phyloP scores from a whole-genome alignment of 2,113 vertebrate genomes.

The Cyprinodon tularosa region DNA sequence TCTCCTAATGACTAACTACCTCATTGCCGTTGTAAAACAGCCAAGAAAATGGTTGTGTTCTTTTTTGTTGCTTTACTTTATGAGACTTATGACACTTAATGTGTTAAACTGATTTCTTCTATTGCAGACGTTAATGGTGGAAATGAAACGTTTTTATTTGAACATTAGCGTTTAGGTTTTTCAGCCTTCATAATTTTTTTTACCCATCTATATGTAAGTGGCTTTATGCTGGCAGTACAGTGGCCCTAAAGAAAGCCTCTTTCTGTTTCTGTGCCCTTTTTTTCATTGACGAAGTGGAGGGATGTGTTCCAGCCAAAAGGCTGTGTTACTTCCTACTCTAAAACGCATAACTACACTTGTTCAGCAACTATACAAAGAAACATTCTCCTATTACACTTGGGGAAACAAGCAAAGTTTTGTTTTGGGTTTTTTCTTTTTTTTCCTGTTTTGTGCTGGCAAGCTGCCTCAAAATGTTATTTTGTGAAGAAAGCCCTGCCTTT shows the following conservation, averaged over 20 bases:
- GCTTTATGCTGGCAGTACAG: slow-evolving; percentile 4
- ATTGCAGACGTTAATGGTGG: background rate
- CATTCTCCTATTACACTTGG: slow-evolving; percentile 41
- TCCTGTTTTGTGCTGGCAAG: slow-evolving; percentile 26
- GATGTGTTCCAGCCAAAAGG: slow-evolving; percentile 30
- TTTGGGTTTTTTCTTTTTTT: background rate
- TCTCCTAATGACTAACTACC: slow-evolving; percentile 50
- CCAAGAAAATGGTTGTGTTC: slow-evolving; percentile 13
- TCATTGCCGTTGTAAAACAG: slow-evolving; percentile 15
- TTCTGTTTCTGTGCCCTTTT: slow-evolving; percentile 47
- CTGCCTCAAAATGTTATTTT: slow-evolving; percentile 52
- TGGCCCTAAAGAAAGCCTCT: slow-evolving; percentile 47
- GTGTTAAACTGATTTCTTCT: background rate
- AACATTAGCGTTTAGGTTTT: slow-evolving; percentile 1
- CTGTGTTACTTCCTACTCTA: slow-evolving; percentile 59
- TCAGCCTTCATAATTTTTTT: slow-evolving; percentile 7
- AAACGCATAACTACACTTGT: slow-evolving; percentile 25
- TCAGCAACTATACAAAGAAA: slow-evolving; percentile 9
- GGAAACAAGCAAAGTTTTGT: background rate
- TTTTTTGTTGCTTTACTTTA: slow-evolving; percentile 28
- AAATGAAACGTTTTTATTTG: background rate
- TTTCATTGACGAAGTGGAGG: slow-evolving; percentile 40
- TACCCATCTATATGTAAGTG: slow-evolving; percentile 5
- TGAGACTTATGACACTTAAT: background rate
- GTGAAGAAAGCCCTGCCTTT: slow-evolving; percentile 23